Percentiles rank a stretch among this genome's conserved stretches.
phyloP scores from a whole-genome alignment of 2,797 vertebrate genomes.

The Urocyon cinereoargenteus region DNA sequence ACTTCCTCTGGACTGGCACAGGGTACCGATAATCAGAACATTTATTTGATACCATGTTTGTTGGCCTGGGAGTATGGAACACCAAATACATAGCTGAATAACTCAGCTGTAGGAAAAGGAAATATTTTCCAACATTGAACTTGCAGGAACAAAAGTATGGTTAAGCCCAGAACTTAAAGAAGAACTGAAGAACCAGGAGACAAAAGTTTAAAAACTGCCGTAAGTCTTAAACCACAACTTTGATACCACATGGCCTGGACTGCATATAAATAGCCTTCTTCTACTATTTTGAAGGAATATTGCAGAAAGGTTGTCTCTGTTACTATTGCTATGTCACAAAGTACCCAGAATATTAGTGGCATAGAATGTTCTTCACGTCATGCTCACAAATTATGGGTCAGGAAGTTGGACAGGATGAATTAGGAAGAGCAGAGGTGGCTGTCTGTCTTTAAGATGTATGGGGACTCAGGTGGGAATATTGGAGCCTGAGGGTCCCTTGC shows the following conservation, averaged over 20 bases:
- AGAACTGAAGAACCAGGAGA: neutral
- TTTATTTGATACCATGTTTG: neutral
- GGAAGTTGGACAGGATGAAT: neutral
- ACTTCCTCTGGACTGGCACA: rapidly evolving
- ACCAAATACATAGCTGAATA: neutral
- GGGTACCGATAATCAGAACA: neutral
- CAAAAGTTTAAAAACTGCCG: neutral
- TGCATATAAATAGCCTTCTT: neutral
- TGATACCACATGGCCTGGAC: neutral
- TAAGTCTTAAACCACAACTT: neutral
- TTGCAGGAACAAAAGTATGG: neutral
- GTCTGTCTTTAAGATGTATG: neutral
- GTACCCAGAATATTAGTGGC: neutral
- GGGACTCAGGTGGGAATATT: rapidly evolving
- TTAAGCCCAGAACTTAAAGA: neutral
- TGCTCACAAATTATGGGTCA: neutral
- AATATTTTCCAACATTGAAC: neutral
- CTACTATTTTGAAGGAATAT: neutral
- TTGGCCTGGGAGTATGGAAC: neutral
- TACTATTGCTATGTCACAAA: neutral
- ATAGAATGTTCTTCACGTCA: neutral
- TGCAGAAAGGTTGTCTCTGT: neutral
- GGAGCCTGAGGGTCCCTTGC: rapidly evolving
- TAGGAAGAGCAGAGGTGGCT: neutral
- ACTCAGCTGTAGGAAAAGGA: neutral